phyloP scores from a whole-genome alignment of 2,888 invertebrate genomes.

The Sabatieria punctata region DNA sequence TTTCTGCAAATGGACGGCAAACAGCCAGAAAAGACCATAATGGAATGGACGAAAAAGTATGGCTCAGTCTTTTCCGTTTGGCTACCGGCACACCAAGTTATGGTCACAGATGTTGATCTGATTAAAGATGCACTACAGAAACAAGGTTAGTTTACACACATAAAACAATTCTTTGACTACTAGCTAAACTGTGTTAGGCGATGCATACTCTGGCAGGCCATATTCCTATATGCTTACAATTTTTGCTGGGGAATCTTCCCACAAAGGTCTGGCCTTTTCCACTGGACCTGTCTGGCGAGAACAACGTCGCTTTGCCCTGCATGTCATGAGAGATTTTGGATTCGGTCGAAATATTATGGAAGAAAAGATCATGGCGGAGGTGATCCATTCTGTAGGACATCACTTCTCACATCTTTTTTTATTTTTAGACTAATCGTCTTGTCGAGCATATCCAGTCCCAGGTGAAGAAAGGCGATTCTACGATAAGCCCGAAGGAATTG shows the following conservation, averaged over 20 bases:
- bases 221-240: too few relatives aligned
- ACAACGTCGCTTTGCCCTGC: conserved; percentile 12
- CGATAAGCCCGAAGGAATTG: conserved; percentile 9
- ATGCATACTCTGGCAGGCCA: too few relatives aligned
- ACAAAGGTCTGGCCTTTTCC: too few relatives aligned
- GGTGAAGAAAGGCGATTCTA: too few relatives aligned
- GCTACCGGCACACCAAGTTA: neutral
- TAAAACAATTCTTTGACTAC: too few relatives aligned
- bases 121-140: neutral
- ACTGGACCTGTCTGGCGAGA: conserved; percentile 13
- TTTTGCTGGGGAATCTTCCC: too few relatives aligned
- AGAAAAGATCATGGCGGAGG: conserved; percentile 9
- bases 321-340: conserved; percentile 11
- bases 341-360: conserved; percentile 11
- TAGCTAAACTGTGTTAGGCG: too few relatives aligned
- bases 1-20: neutral
- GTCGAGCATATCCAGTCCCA: too few relatives aligned
- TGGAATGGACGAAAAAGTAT: conserved; percentile 1
- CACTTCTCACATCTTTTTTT: too few relatives aligned
- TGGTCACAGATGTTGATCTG: conserved; percentile 2
- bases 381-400: conserved; percentile 2
- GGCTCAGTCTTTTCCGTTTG: neutral
- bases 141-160: too few relatives aligned
- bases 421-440: too few relatives aligned
- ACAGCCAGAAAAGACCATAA: neutral